Conservation (phyloP, 2,797 vertebrate genomes). For the Paedocypris micromegethes region DNA sequence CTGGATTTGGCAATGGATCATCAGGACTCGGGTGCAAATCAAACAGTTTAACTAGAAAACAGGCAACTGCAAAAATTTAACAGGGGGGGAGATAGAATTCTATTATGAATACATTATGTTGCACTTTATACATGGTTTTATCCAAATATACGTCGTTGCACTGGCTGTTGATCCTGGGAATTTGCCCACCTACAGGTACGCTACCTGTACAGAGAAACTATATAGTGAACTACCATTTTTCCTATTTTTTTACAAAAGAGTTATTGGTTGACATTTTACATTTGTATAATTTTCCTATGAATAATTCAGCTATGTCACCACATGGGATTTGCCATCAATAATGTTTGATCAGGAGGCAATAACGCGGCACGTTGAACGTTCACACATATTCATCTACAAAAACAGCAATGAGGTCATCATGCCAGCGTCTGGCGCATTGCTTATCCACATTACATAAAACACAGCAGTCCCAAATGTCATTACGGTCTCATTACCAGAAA, state of each 20-base stretch:
- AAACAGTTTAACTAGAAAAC: constrained; percentile 67
- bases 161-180: too few species aligned
- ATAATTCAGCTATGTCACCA: constrained; percentile 61
- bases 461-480: constrained; percentile 68
- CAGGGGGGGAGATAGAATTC: too few species aligned
- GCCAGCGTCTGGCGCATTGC: constrained; percentile 60
- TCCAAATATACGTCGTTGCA: too few species aligned
- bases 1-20: constrained; percentile 56
- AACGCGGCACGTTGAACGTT: constrained; percentile 47
- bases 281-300: constrained; percentile 69
- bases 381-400: constrained; percentile 61
- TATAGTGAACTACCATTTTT: too few species aligned
- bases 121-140: too few species aligned
- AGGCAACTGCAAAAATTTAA: too few species aligned
- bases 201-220: too few species aligned
- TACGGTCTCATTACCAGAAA: constrained; percentile 74
- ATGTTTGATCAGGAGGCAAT: constrained; percentile 71
- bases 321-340: constrained; percentile 67
- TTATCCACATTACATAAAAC: constrained; percentile 71
- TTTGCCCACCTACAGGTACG: too few species aligned
- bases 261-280: too few species aligned
- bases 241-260: too few species aligned
- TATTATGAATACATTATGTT: too few species aligned
- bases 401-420: constrained; percentile 64
- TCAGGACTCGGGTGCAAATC: constrained; percentile 61